These are phyloP conservation scores for Leucoptera coffeella DNA, from an alignment of 2,888 invertebrate species.

Conservation along the genomic window DNA sequence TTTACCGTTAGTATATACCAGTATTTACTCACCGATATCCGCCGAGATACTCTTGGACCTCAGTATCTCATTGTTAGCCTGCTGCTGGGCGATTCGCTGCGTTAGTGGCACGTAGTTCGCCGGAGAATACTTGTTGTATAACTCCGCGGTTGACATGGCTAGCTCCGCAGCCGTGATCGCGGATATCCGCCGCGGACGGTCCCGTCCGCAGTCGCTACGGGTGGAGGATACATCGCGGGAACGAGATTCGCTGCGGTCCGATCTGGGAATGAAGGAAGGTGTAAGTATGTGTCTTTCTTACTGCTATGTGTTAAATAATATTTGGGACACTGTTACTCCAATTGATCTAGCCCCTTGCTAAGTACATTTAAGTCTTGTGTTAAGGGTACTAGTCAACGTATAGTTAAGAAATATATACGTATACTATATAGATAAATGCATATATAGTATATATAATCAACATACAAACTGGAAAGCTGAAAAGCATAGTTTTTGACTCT, in stretches of 20 bases:
- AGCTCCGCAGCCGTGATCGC: slow-evolving; percentile 42
- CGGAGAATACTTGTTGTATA: slow-evolving; percentile 71
- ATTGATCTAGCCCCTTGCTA: no score
- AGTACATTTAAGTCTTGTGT: no score
- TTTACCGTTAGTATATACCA: background rate
- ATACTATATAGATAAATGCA: no score
- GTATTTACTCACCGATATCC: slow-evolving; percentile 56
- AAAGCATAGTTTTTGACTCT: no score
- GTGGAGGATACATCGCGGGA: slow-evolving; percentile 48
- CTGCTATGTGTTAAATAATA: no score
- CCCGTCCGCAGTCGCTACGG: slow-evolving; percentile 46
- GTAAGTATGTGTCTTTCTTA: no score
- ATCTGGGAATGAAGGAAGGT: no score
- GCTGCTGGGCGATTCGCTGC: slow-evolving; percentile 26
- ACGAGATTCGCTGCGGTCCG: slow-evolving; percentile 46
- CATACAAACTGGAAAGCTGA: no score
- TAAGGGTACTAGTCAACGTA: no score
- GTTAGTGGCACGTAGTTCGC: slow-evolving; percentile 63
- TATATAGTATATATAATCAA: no score
- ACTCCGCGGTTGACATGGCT: slow-evolving; percentile 59
- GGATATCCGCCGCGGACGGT: slow-evolving; percentile 20
- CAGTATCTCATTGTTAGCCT: slow-evolving; percentile 24
- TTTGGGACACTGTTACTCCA: no score
- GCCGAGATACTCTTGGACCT: slow-evolving; percentile 54
- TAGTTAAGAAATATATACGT: no score